phyloP scores from a whole-genome alignment of 2,113 vertebrate species.

The Ophthalmolycus amberensis region DNA sequence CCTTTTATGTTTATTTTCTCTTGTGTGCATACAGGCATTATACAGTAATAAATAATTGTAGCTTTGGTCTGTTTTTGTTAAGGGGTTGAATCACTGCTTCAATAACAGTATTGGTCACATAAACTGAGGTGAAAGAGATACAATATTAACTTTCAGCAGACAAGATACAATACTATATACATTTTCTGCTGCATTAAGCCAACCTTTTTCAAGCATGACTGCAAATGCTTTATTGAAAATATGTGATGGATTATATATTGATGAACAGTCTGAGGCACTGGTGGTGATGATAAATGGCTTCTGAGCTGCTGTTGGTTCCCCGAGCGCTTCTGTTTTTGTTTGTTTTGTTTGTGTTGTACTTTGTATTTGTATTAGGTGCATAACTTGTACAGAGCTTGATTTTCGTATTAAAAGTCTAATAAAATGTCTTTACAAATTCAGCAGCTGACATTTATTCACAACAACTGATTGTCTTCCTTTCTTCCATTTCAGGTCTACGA shows the following conservation, averaged over 20 bases:
- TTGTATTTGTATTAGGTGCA: neutral
- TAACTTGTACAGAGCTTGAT: neutral
- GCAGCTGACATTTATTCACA: neutral
- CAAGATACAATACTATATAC: neutral
- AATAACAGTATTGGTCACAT: constrained; percentile 2
- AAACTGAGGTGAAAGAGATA: neutral
- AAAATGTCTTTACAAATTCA: neutral
- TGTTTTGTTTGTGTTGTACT: neutral
- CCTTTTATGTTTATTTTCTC: constrained; percentile 5
- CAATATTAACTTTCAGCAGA: neutral
- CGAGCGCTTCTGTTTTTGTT: neutral
- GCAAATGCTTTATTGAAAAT: constrained; percentile 10
- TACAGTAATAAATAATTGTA: neutral
- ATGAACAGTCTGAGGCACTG: neutral
- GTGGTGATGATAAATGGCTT: neutral
- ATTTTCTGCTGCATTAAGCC: neutral
- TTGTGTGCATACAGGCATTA: neutral
- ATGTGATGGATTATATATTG: neutral
- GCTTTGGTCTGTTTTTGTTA: neutral
- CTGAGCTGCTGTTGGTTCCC: neutral
- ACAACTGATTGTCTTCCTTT: neutral
- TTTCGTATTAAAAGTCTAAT: neutral
- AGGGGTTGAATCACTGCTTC: neutral
- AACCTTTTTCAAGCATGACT: neutral
- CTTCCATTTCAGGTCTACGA: constrained; percentile 82